Conservation (phyloP, 2,888 invertebrate species). For the Trichacis sp. region DNA sequence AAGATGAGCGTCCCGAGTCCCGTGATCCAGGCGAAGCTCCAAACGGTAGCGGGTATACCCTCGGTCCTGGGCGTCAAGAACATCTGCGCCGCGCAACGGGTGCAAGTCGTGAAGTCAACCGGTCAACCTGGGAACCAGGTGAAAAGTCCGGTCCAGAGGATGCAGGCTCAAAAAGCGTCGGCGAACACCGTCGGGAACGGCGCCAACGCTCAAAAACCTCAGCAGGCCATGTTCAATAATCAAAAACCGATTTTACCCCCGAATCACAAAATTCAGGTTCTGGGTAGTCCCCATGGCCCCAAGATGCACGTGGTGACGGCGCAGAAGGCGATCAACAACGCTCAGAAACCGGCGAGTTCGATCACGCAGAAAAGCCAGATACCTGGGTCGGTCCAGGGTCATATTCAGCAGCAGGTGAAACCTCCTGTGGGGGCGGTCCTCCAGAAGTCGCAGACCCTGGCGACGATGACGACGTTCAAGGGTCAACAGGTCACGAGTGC, state of each 20-base stretch:
- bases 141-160: conserved; percentile 48
- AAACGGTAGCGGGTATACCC: background rate
- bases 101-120: conserved; percentile 44
- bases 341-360: background rate
- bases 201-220: conserved; percentile 48
- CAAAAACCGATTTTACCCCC: conserved; percentile 52
- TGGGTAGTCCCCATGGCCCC: conserved; percentile 12
- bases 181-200: conserved; percentile 47
- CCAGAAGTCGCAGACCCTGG: conserved; percentile 49
- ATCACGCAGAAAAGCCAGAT: background rate
- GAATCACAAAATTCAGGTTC: conserved; percentile 47
- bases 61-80: conserved; percentile 13
- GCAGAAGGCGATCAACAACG: conserved; percentile 22
- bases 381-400: conserved; percentile 21
- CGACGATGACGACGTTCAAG: conserved; percentile 39
- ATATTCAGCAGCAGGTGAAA: conserved; percentile 41
- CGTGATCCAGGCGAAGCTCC: conserved; percentile 22
- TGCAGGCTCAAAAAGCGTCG: conserved; percentile 49
- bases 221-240: conserved; percentile 45
- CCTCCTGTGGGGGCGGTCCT: conserved; percentile 38
- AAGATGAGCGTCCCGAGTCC: conserved; percentile 22
- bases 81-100: conserved; percentile 19
- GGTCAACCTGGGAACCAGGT: conserved; percentile 27
- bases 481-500: conserved; percentile 41
- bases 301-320: background rate